Conservation (phyloP, 2,888 invertebrate genomes). For the Ormia ochracea region DNA sequence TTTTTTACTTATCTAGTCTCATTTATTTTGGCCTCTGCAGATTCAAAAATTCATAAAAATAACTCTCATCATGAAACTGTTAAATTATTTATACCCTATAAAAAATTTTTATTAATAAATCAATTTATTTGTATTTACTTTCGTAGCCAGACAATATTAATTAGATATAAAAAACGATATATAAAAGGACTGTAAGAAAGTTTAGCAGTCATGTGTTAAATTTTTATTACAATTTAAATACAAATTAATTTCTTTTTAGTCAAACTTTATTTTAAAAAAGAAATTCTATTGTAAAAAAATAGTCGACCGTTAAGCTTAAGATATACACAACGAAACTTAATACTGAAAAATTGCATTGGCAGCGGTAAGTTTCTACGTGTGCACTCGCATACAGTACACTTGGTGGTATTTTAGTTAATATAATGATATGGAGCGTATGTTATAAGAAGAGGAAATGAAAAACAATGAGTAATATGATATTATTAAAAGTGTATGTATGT, state of each 20-base stretch:
- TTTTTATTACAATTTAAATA: slow-evolving; percentile 19
- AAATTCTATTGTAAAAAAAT: not conserved
- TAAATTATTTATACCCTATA: no score
- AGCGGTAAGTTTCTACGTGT: not conserved
- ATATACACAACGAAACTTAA: slow-evolving; percentile 21
- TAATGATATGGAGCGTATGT: slow-evolving; percentile 18
- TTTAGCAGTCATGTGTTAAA: slow-evolving; percentile 11
- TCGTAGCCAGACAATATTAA: slow-evolving; percentile 31
- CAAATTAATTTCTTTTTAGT: not conserved
- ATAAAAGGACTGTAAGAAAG: not conserved
- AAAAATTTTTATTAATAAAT: no score
- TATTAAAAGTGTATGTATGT: not conserved
- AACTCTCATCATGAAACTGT: no score
- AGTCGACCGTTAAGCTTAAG: not conserved
- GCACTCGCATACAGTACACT: not conserved
- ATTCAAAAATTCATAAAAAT: no score
- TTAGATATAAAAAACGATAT: slow-evolving; percentile 10
- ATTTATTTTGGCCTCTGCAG: no score
- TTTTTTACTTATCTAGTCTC: no score
- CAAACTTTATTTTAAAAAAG: not conserved
- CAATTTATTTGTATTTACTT: not conserved
- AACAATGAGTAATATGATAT: slow-evolving; percentile 34
- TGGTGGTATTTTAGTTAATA: not conserved
- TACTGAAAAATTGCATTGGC: not conserved
- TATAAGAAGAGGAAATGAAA: not conserved